Conservation (phyloP, 2,797 vertebrate genomes). For the Sylvilagus floridanus region DNA sequence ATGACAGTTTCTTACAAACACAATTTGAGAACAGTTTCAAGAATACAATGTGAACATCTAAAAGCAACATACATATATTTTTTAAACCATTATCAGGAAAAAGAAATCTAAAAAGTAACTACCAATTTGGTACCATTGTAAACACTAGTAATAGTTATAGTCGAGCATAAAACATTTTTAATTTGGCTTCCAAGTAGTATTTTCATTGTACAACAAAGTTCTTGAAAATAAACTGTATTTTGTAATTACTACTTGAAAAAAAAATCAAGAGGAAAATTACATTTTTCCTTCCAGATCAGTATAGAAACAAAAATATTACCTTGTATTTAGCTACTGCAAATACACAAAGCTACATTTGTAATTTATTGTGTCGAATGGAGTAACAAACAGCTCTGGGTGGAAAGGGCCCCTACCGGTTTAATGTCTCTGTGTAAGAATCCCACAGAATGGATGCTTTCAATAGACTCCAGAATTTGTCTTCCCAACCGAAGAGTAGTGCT, state of each 20-base stretch:
- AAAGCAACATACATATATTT: slow-evolving; percentile 29
- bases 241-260: slow-evolving; percentile 23
- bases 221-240: too few relatives aligned
- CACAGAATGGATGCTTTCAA: slow-evolving; percentile 99
- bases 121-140: slow-evolving; percentile 48
- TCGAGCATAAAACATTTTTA: background rate
- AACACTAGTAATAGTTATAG: background rate
- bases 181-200: slow-evolving; percentile 16
- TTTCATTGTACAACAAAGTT: slow-evolving; percentile 40
- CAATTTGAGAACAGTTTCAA: slow-evolving; percentile 52
- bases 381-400: slow-evolving; percentile 38
- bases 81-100: background rate
- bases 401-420: slow-evolving; percentile 93
- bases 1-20: slow-evolving; percentile 55
- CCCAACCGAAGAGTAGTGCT: slow-evolving; percentile 97
- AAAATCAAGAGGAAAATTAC: slow-evolving; percentile 37
- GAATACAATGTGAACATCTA: slow-evolving; percentile 43
- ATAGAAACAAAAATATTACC: slow-evolving; percentile 55
- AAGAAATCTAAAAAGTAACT: slow-evolving; percentile 17
- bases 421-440: slow-evolving; percentile 99
- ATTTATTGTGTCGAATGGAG: slow-evolving; percentile 43
- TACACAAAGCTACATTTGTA: slow-evolving; percentile 33
- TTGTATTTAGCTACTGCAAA: slow-evolving; percentile 49
- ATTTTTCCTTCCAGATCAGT: slow-evolving; percentile 43
- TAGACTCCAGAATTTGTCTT: slow-evolving; percentile 97